A percentile compares a stretch with the other conserved stretches of the same genome.
Evolutionary conservation across 2,113 vertebrate species (phyloP).

Genomic region (Rallus limicola): DNA sequence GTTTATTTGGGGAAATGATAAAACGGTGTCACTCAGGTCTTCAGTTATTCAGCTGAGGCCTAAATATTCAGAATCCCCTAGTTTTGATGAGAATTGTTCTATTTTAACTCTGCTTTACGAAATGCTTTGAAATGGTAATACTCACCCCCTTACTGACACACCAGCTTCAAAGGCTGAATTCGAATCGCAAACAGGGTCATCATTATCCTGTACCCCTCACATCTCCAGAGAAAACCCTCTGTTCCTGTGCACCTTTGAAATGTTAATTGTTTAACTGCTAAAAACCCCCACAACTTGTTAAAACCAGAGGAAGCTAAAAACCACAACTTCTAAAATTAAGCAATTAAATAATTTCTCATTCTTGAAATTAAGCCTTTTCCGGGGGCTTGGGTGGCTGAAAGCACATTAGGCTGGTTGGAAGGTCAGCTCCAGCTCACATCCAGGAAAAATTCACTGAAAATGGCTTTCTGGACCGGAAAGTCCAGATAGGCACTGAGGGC

Average conservation of each 20-base stretch:
- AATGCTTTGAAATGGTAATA: constrained; percentile 68
- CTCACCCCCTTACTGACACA: background rate
- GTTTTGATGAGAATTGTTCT: constrained; percentile 53
- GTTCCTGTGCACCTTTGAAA: constrained; percentile 61
- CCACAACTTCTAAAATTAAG: background rate
- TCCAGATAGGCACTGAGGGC: background rate
- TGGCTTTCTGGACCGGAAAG: too few relatives aligned
- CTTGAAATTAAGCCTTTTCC: background rate
- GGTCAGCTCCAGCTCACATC: background rate
- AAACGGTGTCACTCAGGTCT: background rate
- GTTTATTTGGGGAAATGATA: background rate
- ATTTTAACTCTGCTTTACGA: constrained; percentile 42
- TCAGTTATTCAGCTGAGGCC: constrained; percentile 18
- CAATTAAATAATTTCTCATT: background rate
- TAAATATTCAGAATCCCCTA: constrained; percentile 26
- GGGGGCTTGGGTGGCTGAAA: background rate
- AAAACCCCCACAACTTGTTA: background rate
- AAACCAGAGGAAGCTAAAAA: background rate
- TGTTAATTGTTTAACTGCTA: constrained; percentile 62
- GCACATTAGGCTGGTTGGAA: background rate
- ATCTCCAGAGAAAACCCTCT: constrained; percentile 52
- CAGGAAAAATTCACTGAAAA: background rate
- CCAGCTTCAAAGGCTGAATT: constrained; percentile 66
- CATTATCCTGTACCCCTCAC: constrained; percentile 31
- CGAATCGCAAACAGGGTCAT: constrained; percentile 31